Evolutionary conservation across 2,797 vertebrate species (phyloP), one percentile per base, ranked within the genome.

Genomic region (Acomys russatus): DNA sequence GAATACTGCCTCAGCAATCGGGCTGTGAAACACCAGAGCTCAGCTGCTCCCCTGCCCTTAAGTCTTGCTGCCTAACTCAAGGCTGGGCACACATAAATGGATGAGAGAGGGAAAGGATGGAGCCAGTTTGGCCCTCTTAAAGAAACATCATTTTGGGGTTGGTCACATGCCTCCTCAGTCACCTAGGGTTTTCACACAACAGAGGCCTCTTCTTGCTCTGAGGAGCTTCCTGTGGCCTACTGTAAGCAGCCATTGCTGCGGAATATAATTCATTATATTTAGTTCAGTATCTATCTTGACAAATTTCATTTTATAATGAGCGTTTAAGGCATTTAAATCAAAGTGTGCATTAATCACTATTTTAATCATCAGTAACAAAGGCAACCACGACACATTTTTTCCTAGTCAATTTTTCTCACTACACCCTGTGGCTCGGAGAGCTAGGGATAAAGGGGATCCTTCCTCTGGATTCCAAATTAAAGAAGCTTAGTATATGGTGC

Each of bases 401-500:
- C 25, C 28, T 49, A 63, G 3, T 22, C 22, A 14, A 35, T 14
- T 23, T 59, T 71, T 73, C 38, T 7, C 7, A 15, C 6, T 30
- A 8, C 2, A 28, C 20, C 9, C 63, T 28, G 1, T 9, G 22
- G 6, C 12, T 44, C 54, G 25, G 22, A 1, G 23, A n/a, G 30
- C 44, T 25, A 9, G 38, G 23, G 18, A 18, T 18, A 7, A 2
- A 28, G 17, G 61, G 64, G 3, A 17, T 15, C 28, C 66, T 4
- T 68, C 44, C 18, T 9, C n/a, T 5, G 22, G 30, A 22, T 64
- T 88, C 56, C 54, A 8, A 28, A 23, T 49, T 10, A 25, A 49
- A 56, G 8, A 28, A 38, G 33, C 10, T 12, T 44, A 0, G 6
- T 0, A 6, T 1, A 35, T 6, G 14, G 20, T 0, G 0, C 15